Evolutionary conservation across 2,888 invertebrate genomes (phyloP), one percentile per base, ranked within the genome.

Genomic region (Cheilosia soror): DNA sequence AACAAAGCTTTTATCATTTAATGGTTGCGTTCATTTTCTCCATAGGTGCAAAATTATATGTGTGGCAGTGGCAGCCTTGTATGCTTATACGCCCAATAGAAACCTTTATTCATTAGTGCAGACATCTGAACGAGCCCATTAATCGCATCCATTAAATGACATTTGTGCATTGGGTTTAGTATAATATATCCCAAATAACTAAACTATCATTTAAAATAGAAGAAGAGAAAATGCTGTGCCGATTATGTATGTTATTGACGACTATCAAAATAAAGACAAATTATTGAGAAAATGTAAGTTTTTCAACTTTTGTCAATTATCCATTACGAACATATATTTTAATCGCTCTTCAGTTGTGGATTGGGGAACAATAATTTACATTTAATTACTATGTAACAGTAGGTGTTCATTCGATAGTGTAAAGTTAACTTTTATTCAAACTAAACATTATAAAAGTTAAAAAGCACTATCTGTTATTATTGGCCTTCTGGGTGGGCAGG

Each of bases 91-190:
- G 20, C 20, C 20, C 20, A 20, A 20, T 33, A 37, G 37, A 37
- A 37, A 29, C 29, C 0, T 29, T 29, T 29, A 29, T 37, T 37
- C 11, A 20, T 20, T 20, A 20, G 20, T 20, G 20, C 20, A 20
- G 20, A 20, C 0, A 0, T 20, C 20, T 37, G n/a, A 44, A 44
- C 44, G 44, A 44, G 44, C 2, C 44, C 44, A 15, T 5, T 5
- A n/a, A 44, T 47, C 15, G 47, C 47, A 51, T 51, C 51, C 55
- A 55, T 31, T 55, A 15, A 55, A 31, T 55, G 55, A 55, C 55
- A 55, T 55, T 55, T 55, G 31, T 55, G 9, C 51, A 27, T 31
- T 55, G 2, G 13, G 9, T 13, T 51, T 27, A 53, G 29, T 31
- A 31, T 15, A 55, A 51, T 51, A 27, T 51, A 15, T 47, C 47